Evolutionary conservation across 1,140 invertebrate species (phyloP), one percentile per base, ranked within the genome.

Genomic region (Drosophila subobscura): DNA sequence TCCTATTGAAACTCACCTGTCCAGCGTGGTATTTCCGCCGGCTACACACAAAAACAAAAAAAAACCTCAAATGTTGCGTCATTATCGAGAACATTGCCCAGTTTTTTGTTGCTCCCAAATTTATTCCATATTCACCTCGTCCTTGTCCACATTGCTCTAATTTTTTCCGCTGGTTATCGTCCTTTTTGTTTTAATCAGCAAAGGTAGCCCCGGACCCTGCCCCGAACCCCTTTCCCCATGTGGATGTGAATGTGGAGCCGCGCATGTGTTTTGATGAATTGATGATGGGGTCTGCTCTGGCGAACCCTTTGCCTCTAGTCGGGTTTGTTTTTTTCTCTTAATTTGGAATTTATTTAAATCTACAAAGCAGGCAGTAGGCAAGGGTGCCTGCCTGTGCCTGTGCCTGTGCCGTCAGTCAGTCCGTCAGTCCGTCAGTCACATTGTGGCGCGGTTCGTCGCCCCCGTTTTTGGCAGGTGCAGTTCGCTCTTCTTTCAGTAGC

Each of bases 331-430:
- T 37, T 7, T 33, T 37, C 12, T 88, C 83, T 88, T 85, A 89
- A 89, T 89, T 89, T 83, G 85, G 85, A 89, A 89, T 89, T 89
- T 89, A 89, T 89, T 89, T 89, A 89, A 89, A 89, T 89, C 85
- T 52, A 89, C 68, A 76, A 50, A 60, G 52, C 29, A 55, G 42
- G 3, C 10, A 37, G 4, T 0, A 8, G 70, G 22, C 37, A 65
- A 72, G 73, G 79, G 65, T 76, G 68, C 16, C 16, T 76, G 68
- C 16, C 16, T 0, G 16, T 20, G 16, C 16, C 16, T 0, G 16
- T 20, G 16, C 16, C 16, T 20, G 16, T 20, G 16, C 56, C 33
- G 41, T 33, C 55, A 42, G 29, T 47, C 59, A 56, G 44, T 49
- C 68, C 64, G 53, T 66, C 67, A 66, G 56, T 58, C 57, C 64